Conservation (phyloP, 2,888 invertebrate genomes). For the Metallyticus violacea region DNA sequence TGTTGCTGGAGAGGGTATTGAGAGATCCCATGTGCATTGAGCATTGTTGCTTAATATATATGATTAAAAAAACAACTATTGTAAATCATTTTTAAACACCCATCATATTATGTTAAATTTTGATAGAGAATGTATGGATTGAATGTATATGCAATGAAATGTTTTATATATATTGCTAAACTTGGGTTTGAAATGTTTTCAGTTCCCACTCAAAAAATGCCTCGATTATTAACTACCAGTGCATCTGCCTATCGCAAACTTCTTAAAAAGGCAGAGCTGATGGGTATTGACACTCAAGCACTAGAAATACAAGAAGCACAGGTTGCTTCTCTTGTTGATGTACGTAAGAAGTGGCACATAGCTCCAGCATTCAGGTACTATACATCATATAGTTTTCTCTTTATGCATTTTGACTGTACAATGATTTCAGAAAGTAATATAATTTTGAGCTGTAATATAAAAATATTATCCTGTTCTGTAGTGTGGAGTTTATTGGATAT, state of each 20-base stretch:
- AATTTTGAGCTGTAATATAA: background rate
- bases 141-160: no score
- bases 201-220: conserved; percentile 95
- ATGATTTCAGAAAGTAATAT: background rate
- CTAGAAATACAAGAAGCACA: conserved; percentile 81
- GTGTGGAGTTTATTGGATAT: conserved; percentile 91
- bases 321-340: conserved; percentile 76
- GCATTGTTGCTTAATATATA: no score
- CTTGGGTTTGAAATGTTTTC: conserved; percentile 34
- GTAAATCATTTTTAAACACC: no score
- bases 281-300: conserved; percentile 83
- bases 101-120: no score
- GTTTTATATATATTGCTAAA: background rate
- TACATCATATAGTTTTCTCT: background rate
- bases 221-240: conserved; percentile 83
- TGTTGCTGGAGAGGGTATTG: no score
- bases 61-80: no score
- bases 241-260: conserved; percentile 83
- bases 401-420: background rate
- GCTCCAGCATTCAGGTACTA: conserved; percentile 73
- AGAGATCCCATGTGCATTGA: no score
- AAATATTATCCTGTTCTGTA: conserved; percentile 41
- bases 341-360: conserved; percentile 91
- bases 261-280: conserved; percentile 80
- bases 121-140: no score